These are phyloP conservation scores for Channa maculata DNA, from an alignment of 2,113 vertebrate species.

Conservation along the genomic window DNA sequence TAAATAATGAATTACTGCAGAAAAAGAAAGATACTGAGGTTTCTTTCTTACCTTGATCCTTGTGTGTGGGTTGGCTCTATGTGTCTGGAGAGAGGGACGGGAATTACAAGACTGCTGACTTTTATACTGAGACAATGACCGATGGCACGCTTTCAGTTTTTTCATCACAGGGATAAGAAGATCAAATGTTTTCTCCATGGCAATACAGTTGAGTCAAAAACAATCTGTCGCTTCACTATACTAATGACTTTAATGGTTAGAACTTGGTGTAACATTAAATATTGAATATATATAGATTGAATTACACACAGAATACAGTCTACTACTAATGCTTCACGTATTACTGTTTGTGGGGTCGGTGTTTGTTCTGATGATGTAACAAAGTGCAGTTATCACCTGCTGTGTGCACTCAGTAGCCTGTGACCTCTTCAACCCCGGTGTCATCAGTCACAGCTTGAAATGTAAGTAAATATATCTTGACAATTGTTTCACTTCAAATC, in stretches of 20 bases:
- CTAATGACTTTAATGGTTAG: no score
- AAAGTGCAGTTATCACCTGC: background rate
- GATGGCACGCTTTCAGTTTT: background rate
- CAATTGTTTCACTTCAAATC: no score
- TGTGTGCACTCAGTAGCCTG: background rate
- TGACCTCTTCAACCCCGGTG: background rate
- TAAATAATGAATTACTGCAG: no score
- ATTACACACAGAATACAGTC: no score
- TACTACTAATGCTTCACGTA: no score
- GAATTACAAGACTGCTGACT: slow-evolving; percentile 1
- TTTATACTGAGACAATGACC: slow-evolving; percentile 34
- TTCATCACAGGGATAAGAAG: background rate
- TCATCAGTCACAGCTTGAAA: background rate
- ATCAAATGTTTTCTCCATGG: background rate
- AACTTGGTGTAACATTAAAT: no score
- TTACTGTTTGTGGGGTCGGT: background rate
- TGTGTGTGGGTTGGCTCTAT: slow-evolving; percentile 11
- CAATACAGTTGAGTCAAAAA: no score
- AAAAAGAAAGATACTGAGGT: no score
- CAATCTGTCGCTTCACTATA: no score
- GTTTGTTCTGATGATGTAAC: background rate
- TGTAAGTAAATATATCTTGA: no score
- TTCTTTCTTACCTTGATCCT: slow-evolving; percentile 25
- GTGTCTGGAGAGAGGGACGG: slow-evolving; percentile 18
- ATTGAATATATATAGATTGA: no score